Conservation (phyloP, 2,888 invertebrate genomes). For the Dorcus hopei region DNA sequence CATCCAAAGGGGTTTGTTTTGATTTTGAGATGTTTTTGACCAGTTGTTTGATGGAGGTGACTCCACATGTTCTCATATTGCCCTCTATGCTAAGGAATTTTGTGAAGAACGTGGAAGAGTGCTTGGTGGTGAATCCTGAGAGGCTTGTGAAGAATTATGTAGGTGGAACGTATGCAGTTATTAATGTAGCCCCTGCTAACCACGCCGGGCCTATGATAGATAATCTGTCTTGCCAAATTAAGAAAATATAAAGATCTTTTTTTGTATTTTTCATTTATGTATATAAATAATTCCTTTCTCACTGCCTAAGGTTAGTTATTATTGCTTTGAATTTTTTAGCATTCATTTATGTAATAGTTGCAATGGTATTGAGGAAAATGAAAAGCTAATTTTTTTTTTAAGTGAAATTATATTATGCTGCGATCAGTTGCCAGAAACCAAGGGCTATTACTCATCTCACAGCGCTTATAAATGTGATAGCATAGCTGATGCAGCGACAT, state of each 20-base stretch:
- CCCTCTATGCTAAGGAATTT: conserved; percentile 85
- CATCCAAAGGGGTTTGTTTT: conserved; percentile 61
- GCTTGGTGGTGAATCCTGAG: conserved; percentile 84
- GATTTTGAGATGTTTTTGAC: conserved; percentile 72
- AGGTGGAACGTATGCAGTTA: conserved; percentile 74
- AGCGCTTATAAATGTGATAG: no score
- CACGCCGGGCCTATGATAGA: conserved; percentile 3
- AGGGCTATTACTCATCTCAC: no score
- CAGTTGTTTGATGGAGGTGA: conserved; percentile 65
- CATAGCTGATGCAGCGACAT: no score
- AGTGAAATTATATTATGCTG: no score
- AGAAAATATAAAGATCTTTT: conserved; percentile 46
- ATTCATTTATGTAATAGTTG: no score
- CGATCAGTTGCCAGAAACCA: no score
- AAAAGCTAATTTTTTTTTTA: no score
- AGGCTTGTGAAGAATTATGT: conserved; percentile 69
- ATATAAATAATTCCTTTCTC: neutral
- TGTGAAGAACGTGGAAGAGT: conserved; percentile 74
- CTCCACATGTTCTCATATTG: conserved; percentile 79
- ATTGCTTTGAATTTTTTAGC: no score
- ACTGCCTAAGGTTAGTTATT: no score
- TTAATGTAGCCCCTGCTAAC: conserved; percentile 53
- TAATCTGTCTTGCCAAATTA: conserved; percentile 52
- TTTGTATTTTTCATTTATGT: neutral
- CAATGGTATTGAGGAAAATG: no score